Conservation (phyloP, 2,797 vertebrate species). For the Helostoma temminkii region DNA sequence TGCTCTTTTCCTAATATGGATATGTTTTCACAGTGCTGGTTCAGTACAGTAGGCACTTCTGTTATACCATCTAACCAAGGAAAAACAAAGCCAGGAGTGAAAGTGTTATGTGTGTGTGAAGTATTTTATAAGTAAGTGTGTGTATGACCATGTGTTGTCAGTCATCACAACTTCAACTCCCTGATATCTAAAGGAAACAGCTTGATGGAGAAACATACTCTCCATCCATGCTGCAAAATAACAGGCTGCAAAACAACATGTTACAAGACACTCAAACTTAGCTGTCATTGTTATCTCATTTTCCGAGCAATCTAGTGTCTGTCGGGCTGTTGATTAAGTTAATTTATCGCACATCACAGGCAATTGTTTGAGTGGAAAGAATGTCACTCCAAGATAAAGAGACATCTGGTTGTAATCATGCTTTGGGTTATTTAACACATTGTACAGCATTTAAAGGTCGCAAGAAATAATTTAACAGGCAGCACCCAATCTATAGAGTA, state of each 20-base stretch:
- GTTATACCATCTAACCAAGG: constrained; percentile 46
- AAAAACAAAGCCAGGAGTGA: constrained; percentile 55
- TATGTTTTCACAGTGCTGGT: constrained; percentile 73
- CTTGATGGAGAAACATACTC: constrained; percentile 57
- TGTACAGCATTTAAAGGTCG: too few relatives aligned
- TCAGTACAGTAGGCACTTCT: constrained; percentile 78
- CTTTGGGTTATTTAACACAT: constrained; percentile 1
- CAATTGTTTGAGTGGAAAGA: background rate
- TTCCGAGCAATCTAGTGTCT: too few relatives aligned
- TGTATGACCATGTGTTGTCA: constrained; percentile 41
- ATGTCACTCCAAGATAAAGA: constrained; percentile 17
- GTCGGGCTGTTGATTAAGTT: too few relatives aligned
- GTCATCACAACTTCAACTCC: constrained; percentile 43
- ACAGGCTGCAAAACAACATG: constrained; percentile 33
- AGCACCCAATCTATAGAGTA: background rate
- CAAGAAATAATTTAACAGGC: constrained; percentile 5
- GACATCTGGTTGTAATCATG: background rate
- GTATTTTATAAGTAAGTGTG: constrained; percentile 35
- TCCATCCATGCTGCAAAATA: constrained; percentile 56
- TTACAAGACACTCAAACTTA: too few relatives aligned
- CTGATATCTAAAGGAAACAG: constrained; percentile 76
- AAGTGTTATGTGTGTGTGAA: constrained; percentile 36
- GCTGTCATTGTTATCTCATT: too few relatives aligned
- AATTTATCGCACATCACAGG: too few relatives aligned
- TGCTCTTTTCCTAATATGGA: constrained; percentile 83